Conservation (phyloP, 2,113 vertebrate species). For the Crotalus helleri region DNA sequence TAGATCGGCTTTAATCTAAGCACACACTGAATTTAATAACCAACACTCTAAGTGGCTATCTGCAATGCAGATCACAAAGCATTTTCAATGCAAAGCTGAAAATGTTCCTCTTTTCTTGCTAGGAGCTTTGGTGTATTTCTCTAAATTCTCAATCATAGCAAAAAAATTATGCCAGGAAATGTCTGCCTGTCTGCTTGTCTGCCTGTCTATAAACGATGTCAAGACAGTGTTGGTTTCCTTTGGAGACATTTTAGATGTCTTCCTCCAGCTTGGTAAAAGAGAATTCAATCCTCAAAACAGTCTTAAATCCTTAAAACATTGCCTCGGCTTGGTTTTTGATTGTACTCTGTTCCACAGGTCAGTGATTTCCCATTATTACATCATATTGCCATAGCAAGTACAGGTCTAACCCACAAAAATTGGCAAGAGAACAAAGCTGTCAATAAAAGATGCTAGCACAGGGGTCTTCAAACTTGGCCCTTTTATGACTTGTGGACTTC, state of each 20-base stretch:
- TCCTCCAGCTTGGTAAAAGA: neutral
- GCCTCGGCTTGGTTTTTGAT: neutral
- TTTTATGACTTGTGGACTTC: no score
- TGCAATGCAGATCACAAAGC: conserved; percentile 32
- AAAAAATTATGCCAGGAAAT: neutral
- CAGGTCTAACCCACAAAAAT: neutral
- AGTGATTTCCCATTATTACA: neutral
- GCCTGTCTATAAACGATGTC: neutral
- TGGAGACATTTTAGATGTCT: neutral
- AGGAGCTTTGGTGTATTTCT: conserved; percentile 16
- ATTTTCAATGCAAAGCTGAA: conserved; percentile 40
- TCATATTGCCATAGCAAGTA: neutral
- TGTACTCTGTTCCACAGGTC: neutral
- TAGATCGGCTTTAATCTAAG: conserved; percentile 20
- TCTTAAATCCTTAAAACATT: neutral
- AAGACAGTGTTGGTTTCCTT: neutral
- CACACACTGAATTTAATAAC: conserved; percentile 7
- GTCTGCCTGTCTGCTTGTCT: no score
- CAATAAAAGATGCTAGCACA: neutral
- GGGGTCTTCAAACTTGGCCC: no score
- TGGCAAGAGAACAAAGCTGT: neutral
- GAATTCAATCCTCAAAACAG: neutral
- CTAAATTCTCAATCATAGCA: conserved; percentile 24
- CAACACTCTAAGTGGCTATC: conserved; percentile 35
- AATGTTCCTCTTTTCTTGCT: neutral